Evolutionary conservation across 1,140 invertebrate genomes (phyloP).

Genomic region (Papilio glaucus): DNA sequence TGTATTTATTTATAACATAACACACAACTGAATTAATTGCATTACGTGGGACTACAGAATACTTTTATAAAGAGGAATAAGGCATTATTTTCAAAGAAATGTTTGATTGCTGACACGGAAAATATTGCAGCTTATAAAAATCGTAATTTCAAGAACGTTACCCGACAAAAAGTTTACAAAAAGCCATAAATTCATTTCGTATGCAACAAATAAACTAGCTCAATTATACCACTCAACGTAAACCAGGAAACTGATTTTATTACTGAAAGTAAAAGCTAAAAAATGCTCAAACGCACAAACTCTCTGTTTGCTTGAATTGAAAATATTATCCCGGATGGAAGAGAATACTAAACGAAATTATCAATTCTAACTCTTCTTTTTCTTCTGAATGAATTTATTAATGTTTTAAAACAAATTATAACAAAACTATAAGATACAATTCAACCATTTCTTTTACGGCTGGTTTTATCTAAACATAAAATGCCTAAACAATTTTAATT

Average conservation of each 20-base stretch:
- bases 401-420: neutral
- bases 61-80: too few species aligned
- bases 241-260: slow-evolving; percentile 5
- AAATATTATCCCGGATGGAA: neutral
- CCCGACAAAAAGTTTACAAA: neutral
- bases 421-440: too few species aligned
- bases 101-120: neutral
- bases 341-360: neutral
- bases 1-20: too few species aligned
- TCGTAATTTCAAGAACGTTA: neutral
- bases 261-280: neutral
- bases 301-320: neutral
- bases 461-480: too few species aligned
- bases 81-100: neutral
- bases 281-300: neutral
- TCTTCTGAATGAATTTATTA: neutral
- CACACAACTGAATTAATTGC: too few species aligned
- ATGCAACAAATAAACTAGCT: neutral
- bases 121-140: neutral
- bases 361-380: neutral
- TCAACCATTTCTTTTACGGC: too few species aligned
- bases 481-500: too few species aligned
- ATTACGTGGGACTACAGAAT: too few species aligned
- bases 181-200: neutral
- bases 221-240: neutral